These are phyloP conservation scores for Enoplosus armatus DNA, from an alignment of 2,797 vertebrate species.

Conservation along the genomic window DNA sequence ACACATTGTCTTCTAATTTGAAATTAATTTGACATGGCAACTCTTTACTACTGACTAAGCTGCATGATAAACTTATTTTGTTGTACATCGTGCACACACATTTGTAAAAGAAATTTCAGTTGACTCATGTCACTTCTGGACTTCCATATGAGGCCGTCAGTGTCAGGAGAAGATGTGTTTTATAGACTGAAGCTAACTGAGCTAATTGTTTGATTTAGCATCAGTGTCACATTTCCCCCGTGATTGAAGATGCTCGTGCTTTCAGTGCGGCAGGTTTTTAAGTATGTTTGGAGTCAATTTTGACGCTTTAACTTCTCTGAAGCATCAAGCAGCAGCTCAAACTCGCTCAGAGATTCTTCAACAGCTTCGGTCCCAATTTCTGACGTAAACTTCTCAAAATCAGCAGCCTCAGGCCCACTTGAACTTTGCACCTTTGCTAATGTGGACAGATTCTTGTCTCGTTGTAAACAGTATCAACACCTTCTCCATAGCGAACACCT, in stretches of 20 bases:
- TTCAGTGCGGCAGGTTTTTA: neutral
- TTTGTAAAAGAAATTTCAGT: neutral
- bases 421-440: slow-evolving; percentile 43
- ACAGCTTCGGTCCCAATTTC: slow-evolving; percentile 39
- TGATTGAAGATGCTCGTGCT: neutral
- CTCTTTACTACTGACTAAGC: neutral
- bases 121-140: slow-evolving; percentile 3
- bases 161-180: neutral
- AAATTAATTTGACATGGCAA: neutral
- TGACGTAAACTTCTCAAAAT: slow-evolving; percentile 50
- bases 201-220: slow-evolving; percentile 14
- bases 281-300: slow-evolving; percentile 18
- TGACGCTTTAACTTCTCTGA: slow-evolving; percentile 51
- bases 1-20: neutral
- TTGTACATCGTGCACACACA: neutral
- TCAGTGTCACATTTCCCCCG: neutral
- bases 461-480: neutral
- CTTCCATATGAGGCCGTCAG: slow-evolving; percentile 5
- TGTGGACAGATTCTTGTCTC: neutral
- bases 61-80: neutral
- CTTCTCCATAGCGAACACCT: slow-evolving; percentile 3
- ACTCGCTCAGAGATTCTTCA: slow-evolving; percentile 43
- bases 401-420: slow-evolving; percentile 52
- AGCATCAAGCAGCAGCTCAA: slow-evolving; percentile 42
- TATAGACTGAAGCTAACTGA: neutral